phyloP scores from a whole-genome alignment of 2,888 invertebrate genomes.

The Protodeltote pygarga region DNA sequence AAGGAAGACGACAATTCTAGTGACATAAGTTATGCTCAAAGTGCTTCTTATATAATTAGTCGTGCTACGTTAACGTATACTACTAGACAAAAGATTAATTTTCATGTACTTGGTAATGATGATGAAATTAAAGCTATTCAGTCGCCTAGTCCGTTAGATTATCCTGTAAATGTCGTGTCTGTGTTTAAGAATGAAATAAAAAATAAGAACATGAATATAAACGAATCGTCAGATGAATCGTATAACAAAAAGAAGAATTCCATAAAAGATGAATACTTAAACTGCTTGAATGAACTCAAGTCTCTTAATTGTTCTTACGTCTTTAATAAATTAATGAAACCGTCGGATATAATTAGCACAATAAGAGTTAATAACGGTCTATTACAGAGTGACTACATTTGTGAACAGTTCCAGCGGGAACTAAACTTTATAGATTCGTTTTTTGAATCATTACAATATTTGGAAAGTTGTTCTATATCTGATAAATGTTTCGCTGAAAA shows the following conservation, averaged over 20 bases:
- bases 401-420: constrained; percentile 80
- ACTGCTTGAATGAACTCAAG: constrained; percentile 60
- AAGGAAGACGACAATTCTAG: constrained; percentile 50
- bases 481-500: constrained; percentile 65
- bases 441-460: constrained; percentile 80
- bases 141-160: constrained; percentile 64
- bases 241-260: constrained; percentile 49
- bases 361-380: constrained; percentile 71
- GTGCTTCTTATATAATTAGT: constrained; percentile 71
- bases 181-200: constrained; percentile 71
- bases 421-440: constrained; percentile 83
- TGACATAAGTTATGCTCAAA: constrained; percentile 58
- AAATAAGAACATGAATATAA: constrained; percentile 40
- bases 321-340: constrained; percentile 76
- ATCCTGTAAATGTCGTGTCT: constrained; percentile 77
- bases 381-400: constrained; percentile 71
- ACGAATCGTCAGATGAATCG: constrained; percentile 34
- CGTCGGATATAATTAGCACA: constrained; percentile 80
- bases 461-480: constrained; percentile 72
- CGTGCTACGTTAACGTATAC: constrained; percentile 77
- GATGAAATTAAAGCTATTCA: constrained; percentile 56
- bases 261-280: constrained; percentile 43
- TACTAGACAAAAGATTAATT: constrained; percentile 75
- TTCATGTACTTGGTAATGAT: constrained; percentile 71
- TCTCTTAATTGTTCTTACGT: constrained; percentile 66